phyloP scores from a whole-genome alignment of 2,797 vertebrate species.

The Xyrichtys novacula region DNA sequence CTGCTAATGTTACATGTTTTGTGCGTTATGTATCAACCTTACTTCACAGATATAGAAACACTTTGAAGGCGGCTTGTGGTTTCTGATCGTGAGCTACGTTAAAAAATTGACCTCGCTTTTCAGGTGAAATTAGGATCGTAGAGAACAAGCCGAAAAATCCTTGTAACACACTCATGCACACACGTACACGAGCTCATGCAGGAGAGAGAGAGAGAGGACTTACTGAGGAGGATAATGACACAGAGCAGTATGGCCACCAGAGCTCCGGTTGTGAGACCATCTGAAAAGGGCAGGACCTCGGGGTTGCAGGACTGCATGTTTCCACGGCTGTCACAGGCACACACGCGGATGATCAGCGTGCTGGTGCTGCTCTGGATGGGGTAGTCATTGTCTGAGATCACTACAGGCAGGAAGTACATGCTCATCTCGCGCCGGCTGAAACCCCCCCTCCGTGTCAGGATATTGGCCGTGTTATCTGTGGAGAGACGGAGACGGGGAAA shows the following conservation, averaged over 20 bases:
- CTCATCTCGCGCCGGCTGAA: slow-evolving; percentile 94
- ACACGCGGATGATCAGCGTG: slow-evolving; percentile 93
- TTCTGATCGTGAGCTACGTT: too few relatives aligned
- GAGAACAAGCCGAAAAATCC: too few relatives aligned
- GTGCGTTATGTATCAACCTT: neutral
- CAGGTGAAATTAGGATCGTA: too few relatives aligned
- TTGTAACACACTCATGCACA: too few relatives aligned
- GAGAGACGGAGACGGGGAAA: slow-evolving; percentile 15
- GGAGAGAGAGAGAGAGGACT: slow-evolving; percentile 62
- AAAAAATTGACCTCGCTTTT: too few relatives aligned
- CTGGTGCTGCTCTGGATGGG: slow-evolving; percentile 97
- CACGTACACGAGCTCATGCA: neutral
- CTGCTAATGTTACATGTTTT: neutral
- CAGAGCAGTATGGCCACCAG: slow-evolving; percentile 96
- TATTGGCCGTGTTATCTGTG: slow-evolving; percentile 96
- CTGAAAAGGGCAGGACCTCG: slow-evolving; percentile 92
- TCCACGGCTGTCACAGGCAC: slow-evolving; percentile 91
- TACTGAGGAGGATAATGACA: slow-evolving; percentile 93
- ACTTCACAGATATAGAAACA: too few relatives aligned
- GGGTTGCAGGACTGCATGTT: slow-evolving; percentile 94
- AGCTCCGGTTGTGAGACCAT: slow-evolving; percentile 95
- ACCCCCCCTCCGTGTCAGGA: slow-evolving; percentile 92
- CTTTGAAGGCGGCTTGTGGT: too few relatives aligned
- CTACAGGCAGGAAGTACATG: slow-evolving; percentile 92
- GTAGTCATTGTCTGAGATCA: slow-evolving; percentile 96